Evolutionary conservation across 1,140 invertebrate genomes (phyloP).

Genomic region (Pseudomyrmex cubaensis): DNA sequence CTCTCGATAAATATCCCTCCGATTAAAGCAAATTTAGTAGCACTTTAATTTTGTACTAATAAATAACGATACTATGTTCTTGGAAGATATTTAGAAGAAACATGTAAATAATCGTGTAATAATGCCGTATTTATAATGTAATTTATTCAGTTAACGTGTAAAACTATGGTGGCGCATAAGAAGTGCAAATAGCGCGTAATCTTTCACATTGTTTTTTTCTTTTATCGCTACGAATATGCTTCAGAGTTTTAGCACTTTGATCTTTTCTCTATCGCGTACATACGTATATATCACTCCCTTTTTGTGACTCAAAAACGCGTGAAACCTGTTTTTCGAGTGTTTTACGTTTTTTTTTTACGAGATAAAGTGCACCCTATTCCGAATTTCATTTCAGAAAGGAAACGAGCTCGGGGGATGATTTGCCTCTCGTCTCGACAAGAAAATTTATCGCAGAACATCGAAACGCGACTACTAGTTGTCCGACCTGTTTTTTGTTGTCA

Average conservation of each 20-base stretch:
- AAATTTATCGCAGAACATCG: background rate
- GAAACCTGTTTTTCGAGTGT: background rate
- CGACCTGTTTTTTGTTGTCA: conserved; percentile 9
- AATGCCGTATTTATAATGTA: too few relatives aligned
- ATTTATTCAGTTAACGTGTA: too few relatives aligned
- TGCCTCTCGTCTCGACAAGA: conserved; percentile 1
- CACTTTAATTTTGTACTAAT: conserved; percentile 17
- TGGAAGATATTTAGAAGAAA: background rate
- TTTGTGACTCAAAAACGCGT: background rate
- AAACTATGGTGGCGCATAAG: too few relatives aligned
- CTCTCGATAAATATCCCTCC: background rate
- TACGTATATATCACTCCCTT: background rate
- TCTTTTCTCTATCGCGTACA: conserved; percentile 21
- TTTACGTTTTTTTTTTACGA: background rate
- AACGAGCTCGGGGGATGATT: conserved; percentile 26
- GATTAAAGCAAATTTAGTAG: conserved; percentile 45
- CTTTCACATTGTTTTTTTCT: background rate
- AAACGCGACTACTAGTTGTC: conserved; percentile 10
- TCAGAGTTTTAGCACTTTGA: background rate
- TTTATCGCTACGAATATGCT: background rate
- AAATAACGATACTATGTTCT: conserved; percentile 2
- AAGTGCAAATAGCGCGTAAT: too few relatives aligned
- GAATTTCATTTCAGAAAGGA: conserved; percentile 19
- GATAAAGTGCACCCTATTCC: background rate
- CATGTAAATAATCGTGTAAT: too few relatives aligned